phyloP scores from a whole-genome alignment of 2,797 vertebrate species.

The Mormyrops attenuatus region DNA sequence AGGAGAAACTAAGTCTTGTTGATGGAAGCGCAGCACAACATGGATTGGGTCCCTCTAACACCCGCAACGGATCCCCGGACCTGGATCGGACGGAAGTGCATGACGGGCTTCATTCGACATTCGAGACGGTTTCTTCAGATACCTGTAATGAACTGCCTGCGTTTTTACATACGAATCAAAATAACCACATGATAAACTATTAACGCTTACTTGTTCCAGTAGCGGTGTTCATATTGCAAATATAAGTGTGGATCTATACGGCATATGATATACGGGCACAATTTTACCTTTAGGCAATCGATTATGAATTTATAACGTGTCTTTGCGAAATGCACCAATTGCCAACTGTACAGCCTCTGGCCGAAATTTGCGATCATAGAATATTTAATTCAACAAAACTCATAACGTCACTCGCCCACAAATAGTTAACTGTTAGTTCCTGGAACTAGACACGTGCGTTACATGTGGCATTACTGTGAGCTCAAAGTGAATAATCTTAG shows the following conservation, averaged over 20 bases:
- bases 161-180: not conserved
- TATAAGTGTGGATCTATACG: too few species aligned
- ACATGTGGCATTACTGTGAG: slow-evolving; percentile 40
- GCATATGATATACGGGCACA: not conserved
- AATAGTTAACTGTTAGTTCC: slow-evolving; percentile 46
- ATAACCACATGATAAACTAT: not conserved
- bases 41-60: slow-evolving; percentile 54
- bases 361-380: not conserved
- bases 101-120: not conserved
- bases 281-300: not conserved
- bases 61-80: slow-evolving; percentile 36
- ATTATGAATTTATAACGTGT: not conserved
- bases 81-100: slow-evolving; percentile 30
- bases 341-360: not conserved
- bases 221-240: not conserved
- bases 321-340: not conserved
- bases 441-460: slow-evolving; percentile 53
- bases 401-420: not conserved
- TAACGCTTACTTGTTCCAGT: not conserved
- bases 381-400: not conserved
- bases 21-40: slow-evolving; percentile 60
- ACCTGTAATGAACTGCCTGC: not conserved
- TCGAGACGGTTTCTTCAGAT: not conserved
- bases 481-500: not conserved
- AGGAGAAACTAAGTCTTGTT: slow-evolving; percentile 49